phyloP scores from a whole-genome alignment of 2,888 invertebrate genomes.

The Xanthorhoe spadicearia region DNA sequence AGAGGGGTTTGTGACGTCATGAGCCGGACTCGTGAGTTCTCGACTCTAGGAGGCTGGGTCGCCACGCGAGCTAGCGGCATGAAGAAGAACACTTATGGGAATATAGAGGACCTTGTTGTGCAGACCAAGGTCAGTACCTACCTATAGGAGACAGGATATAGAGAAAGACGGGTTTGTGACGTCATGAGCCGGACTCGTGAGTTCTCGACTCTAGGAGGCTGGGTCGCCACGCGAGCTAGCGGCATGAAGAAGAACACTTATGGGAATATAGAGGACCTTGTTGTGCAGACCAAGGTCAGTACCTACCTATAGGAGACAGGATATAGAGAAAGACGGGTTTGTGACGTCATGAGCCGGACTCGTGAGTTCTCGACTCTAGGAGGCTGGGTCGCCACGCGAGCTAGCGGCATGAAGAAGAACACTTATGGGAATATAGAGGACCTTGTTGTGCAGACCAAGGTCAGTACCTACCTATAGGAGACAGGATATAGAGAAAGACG shows the following conservation, averaged over 20 bases:
- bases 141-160: not conserved
- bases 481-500: not conserved
- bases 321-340: too few relatives aligned
- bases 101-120: constrained; percentile 97
- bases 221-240: constrained; percentile 98
- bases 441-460: constrained; percentile 93
- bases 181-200: constrained; percentile 99
- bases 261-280: constrained; percentile 98
- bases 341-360: constrained; percentile 99
- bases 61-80: constrained; percentile 99
- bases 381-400: constrained; percentile 98
- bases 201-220: constrained; percentile 98
- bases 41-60: constrained; percentile 98
- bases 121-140: constrained; percentile 90
- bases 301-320: not conserved
- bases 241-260: constrained; percentile 99
- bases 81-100: constrained; percentile 99
- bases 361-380: constrained; percentile 98
- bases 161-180: too few relatives aligned
- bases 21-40: constrained; percentile 99
- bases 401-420: constrained; percentile 99
- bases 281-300: constrained; percentile 95
- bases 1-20: too few relatives aligned
- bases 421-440: constrained; percentile 99
- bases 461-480: constrained; percentile 74